phyloP scores from a whole-genome alignment of 2,113 vertebrate species.

The Colinus virginianus region DNA sequence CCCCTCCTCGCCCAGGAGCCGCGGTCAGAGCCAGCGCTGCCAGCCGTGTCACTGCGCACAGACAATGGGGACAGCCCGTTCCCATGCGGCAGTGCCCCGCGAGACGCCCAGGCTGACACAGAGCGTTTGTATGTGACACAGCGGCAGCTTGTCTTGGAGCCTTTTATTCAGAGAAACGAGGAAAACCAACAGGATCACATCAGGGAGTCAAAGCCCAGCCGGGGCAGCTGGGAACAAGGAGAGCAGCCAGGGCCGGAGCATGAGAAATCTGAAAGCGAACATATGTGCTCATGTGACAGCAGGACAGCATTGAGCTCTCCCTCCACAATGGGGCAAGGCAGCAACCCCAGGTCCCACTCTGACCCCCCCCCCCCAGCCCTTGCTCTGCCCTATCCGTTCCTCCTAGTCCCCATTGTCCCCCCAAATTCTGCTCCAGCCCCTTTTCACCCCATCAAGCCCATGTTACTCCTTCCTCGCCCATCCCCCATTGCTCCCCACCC shows the following conservation, averaged over 20 bases:
- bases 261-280: constrained; percentile 46
- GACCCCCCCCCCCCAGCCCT: no score
- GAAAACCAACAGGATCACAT: constrained; percentile 68
- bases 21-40: not conserved
- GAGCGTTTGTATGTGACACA: not conserved
- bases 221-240: not conserved
- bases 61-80: constrained; percentile 15
- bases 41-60: not conserved
- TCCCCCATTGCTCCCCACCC: no score
- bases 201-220: not conserved
- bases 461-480: no score
- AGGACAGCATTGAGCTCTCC: constrained; percentile 75
- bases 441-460: no score
- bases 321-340: constrained; percentile 50
- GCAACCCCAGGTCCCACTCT: no score
- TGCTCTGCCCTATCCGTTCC: no score
- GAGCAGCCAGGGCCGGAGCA: not conserved
- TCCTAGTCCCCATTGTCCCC: no score
- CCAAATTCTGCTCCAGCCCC: no score
- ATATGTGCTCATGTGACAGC: constrained; percentile 55
- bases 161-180: constrained; percentile 79
- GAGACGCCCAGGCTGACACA: not conserved
- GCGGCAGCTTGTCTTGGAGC: constrained; percentile 50
- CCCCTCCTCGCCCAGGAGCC: not conserved
- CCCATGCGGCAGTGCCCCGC: not conserved